Evolutionary conservation across 2,113 vertebrate species (phyloP), one percentile per base, ranked within the genome.

Genomic region (Tupaia tana): DNA sequence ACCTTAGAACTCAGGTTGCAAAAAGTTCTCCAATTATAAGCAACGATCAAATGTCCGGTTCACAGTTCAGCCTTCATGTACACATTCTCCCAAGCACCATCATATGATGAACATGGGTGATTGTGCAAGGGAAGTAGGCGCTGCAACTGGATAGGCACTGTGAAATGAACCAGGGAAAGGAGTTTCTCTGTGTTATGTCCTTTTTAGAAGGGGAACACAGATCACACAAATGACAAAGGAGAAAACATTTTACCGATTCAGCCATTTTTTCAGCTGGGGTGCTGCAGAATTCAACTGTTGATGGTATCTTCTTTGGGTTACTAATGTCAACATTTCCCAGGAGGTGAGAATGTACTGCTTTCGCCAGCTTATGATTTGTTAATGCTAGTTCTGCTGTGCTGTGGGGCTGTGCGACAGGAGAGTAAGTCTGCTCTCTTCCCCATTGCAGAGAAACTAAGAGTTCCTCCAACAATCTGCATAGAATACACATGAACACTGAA

Each of bases 251-350:
- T 98, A 99, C 99, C 99, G 98, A 99, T 98, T 99, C 99, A 11
- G 99, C 99, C 99, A 99, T 99, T 98, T 99, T 99, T 97, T 99
- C 99, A 20, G 99, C 99, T 9, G 99, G 99, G 1, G 99, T 99
- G 97, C 94, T 99, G 97, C 99, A 99, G 86, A 99, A 98, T 69
- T 99, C 99, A 56, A 98, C 97, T 43, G 97, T 0, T 9, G 97
- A 24, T 16, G 97, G 88, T 84, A 93, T 95, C 96, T 99, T 99
- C 70, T 98, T 98, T 70, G 97, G 97, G 96, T 86, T 96, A 63
- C 81, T 98, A 24, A 93, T 86, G 10, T 97, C 96, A 59, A 98
- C 98, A 71, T 99, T 99, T 89, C 99, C 99, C 97, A 99, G 98
- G 89, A 99, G 99, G 95, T 99, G 99, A 0, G 99, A 98, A 93